These are phyloP conservation scores for Hirtodrosophila confusa DNA, from an alignment of 2,888 invertebrate genomes.

Conservation along the genomic window DNA sequence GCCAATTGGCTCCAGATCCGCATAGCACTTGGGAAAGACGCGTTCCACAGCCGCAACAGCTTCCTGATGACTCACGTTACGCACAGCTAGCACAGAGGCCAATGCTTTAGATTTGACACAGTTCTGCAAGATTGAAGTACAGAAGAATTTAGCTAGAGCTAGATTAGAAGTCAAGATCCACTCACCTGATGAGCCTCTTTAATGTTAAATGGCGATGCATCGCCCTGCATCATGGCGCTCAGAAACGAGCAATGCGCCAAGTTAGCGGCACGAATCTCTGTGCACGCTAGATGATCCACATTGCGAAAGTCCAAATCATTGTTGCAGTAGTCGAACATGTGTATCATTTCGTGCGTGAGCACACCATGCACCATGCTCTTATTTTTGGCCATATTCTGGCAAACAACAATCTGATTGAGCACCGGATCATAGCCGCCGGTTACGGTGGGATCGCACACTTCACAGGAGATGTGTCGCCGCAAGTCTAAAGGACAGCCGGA, in stretches of 20 bases:
- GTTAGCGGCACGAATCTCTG: conserved; percentile 97
- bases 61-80: conserved; percentile 89
- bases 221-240: conserved; percentile 89
- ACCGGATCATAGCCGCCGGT: conserved; percentile 91
- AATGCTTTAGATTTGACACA: conserved; percentile 96
- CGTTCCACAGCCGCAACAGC: conserved; percentile 92
- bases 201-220: conserved; percentile 89
- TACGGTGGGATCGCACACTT: conserved; percentile 92
- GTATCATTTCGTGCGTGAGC: conserved; percentile 96
- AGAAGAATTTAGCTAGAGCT: neutral
- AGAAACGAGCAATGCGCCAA: conserved; percentile 95
- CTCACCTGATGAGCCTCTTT: conserved; percentile 91
- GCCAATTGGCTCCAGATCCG: conserved; percentile 96
- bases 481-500: conserved; percentile 90
- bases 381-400: conserved; percentile 91
- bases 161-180: neutral
- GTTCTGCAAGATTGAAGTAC: conserved; percentile 85
- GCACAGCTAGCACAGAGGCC: conserved; percentile 92
- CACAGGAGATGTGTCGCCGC: conserved; percentile 95
- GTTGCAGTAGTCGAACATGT: conserved; percentile 97
- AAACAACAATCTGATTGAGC: conserved; percentile 89
- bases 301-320: conserved; percentile 95
- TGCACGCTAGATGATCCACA: conserved; percentile 96
- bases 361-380: conserved; percentile 91
- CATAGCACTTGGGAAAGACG: conserved; percentile 95